A percentile compares a stretch with the other conserved stretches of the same genome.
Conservation (phyloP, 2,888 invertebrate species). For the Ennomos quercinarius region DNA sequence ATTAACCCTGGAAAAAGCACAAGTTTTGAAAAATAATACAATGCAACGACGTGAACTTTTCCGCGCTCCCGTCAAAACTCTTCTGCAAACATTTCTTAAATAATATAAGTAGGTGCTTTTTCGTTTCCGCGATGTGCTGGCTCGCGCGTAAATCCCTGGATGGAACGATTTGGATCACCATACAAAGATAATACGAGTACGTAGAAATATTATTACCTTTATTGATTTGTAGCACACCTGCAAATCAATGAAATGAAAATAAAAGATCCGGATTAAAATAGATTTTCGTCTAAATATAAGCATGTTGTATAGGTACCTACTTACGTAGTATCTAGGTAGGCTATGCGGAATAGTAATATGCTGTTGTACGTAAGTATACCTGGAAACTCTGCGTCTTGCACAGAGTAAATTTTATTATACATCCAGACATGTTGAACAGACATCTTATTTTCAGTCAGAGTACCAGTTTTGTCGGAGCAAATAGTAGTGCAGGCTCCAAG, state of each 20-base stretch:
- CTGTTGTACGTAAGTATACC: slow-evolving; percentile 52
- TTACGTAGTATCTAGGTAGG: not conserved
- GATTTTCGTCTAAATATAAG: too few relatives aligned
- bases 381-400: slow-evolving; percentile 87
- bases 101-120: too few relatives aligned
- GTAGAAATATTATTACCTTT: slow-evolving; percentile 48
- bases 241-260: slow-evolving; percentile 40
- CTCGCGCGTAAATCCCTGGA: too few relatives aligned
- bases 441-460: slow-evolving; percentile 99
- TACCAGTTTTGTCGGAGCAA: slow-evolving; percentile 99
- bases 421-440: slow-evolving; percentile 99
- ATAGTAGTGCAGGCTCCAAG: slow-evolving; percentile 99
- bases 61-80: too few relatives aligned
- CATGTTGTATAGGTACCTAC: too few relatives aligned
- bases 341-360: not conserved
- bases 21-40: too few relatives aligned
- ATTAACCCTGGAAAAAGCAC: too few relatives aligned
- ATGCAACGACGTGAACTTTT: too few relatives aligned
- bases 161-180: too few relatives aligned
- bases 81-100: too few relatives aligned
- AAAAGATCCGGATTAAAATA: not conserved
- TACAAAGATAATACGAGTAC: too few relatives aligned
- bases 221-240: slow-evolving; percentile 56
- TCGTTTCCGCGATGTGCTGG: too few relatives aligned
- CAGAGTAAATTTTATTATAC: slow-evolving; percentile 94